Conservation (phyloP, 2,113 vertebrate species). For the Climacteris rufus region DNA sequence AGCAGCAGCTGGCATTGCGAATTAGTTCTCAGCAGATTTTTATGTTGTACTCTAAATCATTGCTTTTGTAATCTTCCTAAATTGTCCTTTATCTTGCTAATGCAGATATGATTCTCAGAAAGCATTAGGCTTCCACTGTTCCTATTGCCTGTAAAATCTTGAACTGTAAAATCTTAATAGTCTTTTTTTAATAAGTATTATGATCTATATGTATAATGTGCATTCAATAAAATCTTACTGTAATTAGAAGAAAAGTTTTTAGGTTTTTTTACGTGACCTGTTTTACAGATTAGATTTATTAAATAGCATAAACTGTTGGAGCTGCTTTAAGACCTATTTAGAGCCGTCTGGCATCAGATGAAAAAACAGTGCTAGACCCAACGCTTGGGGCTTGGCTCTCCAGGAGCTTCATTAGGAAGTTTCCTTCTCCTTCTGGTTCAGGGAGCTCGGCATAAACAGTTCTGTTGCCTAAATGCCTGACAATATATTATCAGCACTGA, state of each 20-base stretch:
- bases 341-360: not conserved
- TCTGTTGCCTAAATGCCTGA: not conserved
- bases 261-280: conserved; percentile 56
- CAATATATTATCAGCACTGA: not conserved
- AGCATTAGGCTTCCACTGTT: conserved; percentile 60
- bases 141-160: conserved; percentile 62
- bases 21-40: conserved; percentile 76
- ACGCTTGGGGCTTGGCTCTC: not conserved
- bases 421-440: conserved; percentile 1
- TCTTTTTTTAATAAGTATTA: conserved; percentile 73
- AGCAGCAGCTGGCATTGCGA: conserved; percentile 76
- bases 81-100: conserved; percentile 81
- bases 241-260: conserved; percentile 74
- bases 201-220: conserved; percentile 69
- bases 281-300: conserved; percentile 63
- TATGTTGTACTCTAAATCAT: conserved; percentile 75
- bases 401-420: conserved; percentile 11
- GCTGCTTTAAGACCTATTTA: conserved; percentile 33
- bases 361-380: not conserved
- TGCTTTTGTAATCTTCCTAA: conserved; percentile 80
- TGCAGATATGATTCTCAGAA: conserved; percentile 74
- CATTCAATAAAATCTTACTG: conserved; percentile 72
- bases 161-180: conserved; percentile 76
- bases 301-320: conserved; percentile 19
- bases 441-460: not conserved